Evolutionary conservation across 2,888 invertebrate species (phyloP).

Genomic region (Exocentrus adspersus): DNA sequence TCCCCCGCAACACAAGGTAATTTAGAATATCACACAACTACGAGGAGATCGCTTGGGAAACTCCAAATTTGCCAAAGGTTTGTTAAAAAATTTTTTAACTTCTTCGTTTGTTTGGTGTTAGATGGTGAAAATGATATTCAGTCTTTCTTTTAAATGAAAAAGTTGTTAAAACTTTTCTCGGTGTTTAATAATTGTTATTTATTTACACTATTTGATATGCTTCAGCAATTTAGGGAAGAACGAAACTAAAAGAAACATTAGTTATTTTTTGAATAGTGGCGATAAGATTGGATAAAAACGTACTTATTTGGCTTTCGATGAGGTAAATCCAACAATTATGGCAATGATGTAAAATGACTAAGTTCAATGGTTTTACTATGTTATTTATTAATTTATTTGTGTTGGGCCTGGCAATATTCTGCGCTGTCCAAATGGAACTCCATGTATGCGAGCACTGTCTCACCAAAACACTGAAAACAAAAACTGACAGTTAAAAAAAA

Average conservation of each 20-base stretch:
- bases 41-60: constrained; percentile 33
- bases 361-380: constrained; percentile 29
- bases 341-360: constrained; percentile 53
- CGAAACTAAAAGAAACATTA: constrained; percentile 49
- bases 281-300: constrained; percentile 36
- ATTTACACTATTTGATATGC: constrained; percentile 59
- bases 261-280: constrained; percentile 28
- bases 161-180: constrained; percentile 35
- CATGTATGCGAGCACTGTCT: constrained; percentile 94
- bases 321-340: constrained; percentile 55
- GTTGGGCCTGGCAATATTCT: constrained; percentile 99
- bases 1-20: constrained; percentile 41
- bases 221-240: constrained; percentile 55
- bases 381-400: constrained; percentile 78
- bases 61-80: constrained; percentile 25
- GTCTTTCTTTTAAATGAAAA: constrained; percentile 43
- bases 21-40: constrained; percentile 39
- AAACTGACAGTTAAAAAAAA: constrained; percentile 37
- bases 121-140: constrained; percentile 35
- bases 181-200: constrained; percentile 36
- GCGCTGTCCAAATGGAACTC: constrained; percentile 98
- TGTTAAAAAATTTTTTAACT: constrained; percentile 21
- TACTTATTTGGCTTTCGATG: constrained; percentile 56
- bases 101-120: constrained; percentile 1
- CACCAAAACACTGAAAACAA: constrained; percentile 81